phyloP scores from a whole-genome alignment of 1,140 invertebrate species.

The Drosophila watanabei region DNA sequence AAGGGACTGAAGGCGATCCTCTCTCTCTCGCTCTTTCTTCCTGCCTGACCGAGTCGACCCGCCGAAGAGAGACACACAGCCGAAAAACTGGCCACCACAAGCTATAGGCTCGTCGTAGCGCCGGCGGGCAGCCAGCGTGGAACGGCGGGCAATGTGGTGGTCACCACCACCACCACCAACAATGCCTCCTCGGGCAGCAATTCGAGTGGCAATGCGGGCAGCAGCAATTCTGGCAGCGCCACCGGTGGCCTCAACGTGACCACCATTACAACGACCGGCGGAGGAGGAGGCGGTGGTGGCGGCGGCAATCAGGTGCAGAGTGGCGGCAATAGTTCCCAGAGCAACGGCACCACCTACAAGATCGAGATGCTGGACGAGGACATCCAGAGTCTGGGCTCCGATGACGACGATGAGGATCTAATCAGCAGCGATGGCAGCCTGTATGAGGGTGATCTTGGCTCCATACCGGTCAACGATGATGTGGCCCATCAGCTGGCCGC shows the following conservation, averaged over 20 bases:
- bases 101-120: constrained; percentile 75
- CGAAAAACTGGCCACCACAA: constrained; percentile 71
- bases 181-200: constrained; percentile 19
- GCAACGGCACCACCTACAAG: constrained; percentile 79
- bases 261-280: constrained; percentile 72
- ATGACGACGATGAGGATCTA: constrained; percentile 92
- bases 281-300: constrained; percentile 15
- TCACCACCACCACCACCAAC: constrained; percentile 40
- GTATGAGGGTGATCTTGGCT: constrained; percentile 92
- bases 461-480: constrained; percentile 94
- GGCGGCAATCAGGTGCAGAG: constrained; percentile 48
- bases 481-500: constrained; percentile 98
- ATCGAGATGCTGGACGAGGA: constrained; percentile 88
- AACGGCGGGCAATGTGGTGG: constrained; percentile 54
- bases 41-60: not conserved
- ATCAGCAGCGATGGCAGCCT: constrained; percentile 90
- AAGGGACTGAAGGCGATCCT: constrained; percentile 18
- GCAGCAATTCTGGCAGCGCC: constrained; percentile 29
- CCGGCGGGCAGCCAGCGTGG: constrained; percentile 63
- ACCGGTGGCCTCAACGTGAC: constrained; percentile 78
- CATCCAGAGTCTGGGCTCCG: constrained; percentile 89
- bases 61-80: constrained; percentile 24
- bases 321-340: constrained; percentile 50
- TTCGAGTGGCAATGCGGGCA: constrained; percentile 18
- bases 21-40: not conserved